Evolutionary conservation across 2,797 vertebrate genomes (phyloP).

Genomic region (Aldrovandia affinis): DNA sequence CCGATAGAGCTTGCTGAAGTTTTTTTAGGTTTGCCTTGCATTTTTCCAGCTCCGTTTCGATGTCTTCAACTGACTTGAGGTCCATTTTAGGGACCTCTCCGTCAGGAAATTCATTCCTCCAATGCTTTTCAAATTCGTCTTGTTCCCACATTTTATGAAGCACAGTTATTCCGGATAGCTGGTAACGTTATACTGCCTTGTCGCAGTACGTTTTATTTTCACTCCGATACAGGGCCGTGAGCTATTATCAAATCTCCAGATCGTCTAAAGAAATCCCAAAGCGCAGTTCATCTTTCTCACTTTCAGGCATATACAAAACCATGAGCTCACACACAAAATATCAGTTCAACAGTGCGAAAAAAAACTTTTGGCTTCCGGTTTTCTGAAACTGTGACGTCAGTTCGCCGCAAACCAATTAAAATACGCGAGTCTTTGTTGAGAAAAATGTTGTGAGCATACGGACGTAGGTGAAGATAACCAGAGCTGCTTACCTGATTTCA

Average conservation of each 20-base stretch:
- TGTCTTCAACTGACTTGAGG: constrained; percentile 77
- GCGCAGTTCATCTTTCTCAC: not conserved
- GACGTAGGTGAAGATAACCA: not conserved
- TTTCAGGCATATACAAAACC: not conserved
- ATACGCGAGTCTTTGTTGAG: not conserved
- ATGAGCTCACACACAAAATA: constrained; percentile 8
- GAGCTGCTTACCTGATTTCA: not conserved
- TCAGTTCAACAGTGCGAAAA: constrained; percentile 32
- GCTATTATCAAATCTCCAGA: not conserved
- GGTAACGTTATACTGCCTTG: constrained; percentile 4
- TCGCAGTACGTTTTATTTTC: not conserved
- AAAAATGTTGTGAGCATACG: not conserved
- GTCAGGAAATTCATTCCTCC: constrained; percentile 88
- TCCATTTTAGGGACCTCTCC: constrained; percentile 80
- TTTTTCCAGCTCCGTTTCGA: constrained; percentile 83
- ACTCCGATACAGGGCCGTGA: not conserved
- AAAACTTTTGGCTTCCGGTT: constrained; percentile 60
- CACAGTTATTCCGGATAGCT: not conserved
- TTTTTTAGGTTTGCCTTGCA: constrained; percentile 78
- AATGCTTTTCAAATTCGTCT: constrained; percentile 86
- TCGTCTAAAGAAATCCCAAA: not conserved
- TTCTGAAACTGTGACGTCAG: constrained; percentile 50
- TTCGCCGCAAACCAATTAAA: constrained; percentile 43
- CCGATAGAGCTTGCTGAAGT: constrained; percentile 83
- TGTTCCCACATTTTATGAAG: constrained; percentile 81